A percentile compares a stretch with the other conserved stretches of the same genome.
phyloP scores from a whole-genome alignment of 2,888 invertebrate species.

The Phanerotoma sp. region DNA sequence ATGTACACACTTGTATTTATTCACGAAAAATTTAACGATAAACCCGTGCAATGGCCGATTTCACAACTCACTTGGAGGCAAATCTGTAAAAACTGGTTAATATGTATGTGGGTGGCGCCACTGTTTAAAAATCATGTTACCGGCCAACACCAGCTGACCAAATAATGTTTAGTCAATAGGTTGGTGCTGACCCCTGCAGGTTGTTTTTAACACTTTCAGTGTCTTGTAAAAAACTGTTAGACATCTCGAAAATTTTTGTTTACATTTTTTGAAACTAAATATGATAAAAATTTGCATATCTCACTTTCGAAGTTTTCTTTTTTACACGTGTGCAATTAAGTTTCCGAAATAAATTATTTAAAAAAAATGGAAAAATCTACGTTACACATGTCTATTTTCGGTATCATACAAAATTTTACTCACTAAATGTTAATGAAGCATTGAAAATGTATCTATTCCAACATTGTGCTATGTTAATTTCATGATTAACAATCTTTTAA shows the following conservation, averaged over 20 bases:
- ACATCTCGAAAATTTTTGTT: not conserved
- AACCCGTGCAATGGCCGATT: slow-evolving; percentile 46
- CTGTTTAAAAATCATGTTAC: slow-evolving; percentile 22
- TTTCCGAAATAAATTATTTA: too few relatives aligned
- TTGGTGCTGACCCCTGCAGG: slow-evolving; percentile 21
- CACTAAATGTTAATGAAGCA: too few relatives aligned
- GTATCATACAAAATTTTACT: too few relatives aligned
- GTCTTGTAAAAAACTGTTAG: not conserved
- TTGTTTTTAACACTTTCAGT: not conserved
- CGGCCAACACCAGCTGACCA: not conserved
- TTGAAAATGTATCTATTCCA: too few relatives aligned
- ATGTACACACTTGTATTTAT: slow-evolving; percentile 21
- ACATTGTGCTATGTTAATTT: too few relatives aligned
- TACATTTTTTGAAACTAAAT: not conserved
- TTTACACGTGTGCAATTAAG: too few relatives aligned
- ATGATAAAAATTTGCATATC: too few relatives aligned
- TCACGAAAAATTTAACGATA: slow-evolving; percentile 35
- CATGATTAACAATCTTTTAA: too few relatives aligned
- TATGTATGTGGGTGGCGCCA: slow-evolving; percentile 40
- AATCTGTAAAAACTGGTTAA: slow-evolving; percentile 37
- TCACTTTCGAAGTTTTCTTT: too few relatives aligned
- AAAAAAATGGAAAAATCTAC: too few relatives aligned
- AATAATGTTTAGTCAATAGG: not conserved
- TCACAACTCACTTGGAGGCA: slow-evolving; percentile 43
- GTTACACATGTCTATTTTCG: too few relatives aligned